Percentiles rank a stretch among this genome's conserved stretches.
phyloP scores from a whole-genome alignment of 1,140 invertebrate species.

The Cephus cinctus region DNA sequence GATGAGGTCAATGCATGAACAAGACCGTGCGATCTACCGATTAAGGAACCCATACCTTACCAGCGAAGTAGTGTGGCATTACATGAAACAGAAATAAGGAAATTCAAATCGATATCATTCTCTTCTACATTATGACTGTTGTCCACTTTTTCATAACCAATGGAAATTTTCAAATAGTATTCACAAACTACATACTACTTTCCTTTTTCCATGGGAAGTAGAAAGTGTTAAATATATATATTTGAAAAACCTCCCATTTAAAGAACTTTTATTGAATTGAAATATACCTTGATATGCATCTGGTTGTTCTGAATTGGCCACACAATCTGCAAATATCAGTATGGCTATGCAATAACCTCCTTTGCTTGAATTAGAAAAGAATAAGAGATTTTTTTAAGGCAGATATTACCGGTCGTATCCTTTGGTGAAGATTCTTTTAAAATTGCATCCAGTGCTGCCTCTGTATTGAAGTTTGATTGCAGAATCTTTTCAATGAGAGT shows the following conservation, averaged over 20 bases:
- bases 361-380: too few species aligned
- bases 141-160: too few species aligned
- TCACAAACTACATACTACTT: too few species aligned
- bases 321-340: too few species aligned
- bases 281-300: constrained; percentile 38
- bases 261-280: constrained; percentile 8
- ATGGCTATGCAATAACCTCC: too few species aligned
- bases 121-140: too few species aligned
- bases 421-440: constrained; percentile 54
- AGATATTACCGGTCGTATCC: constrained; percentile 23
- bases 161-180: too few species aligned
- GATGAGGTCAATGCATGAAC: too few species aligned
- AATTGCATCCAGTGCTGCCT: constrained; percentile 71
- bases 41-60: constrained; percentile 59
- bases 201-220: too few species aligned
- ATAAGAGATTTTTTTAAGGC: background rate
- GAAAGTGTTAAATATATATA: background rate
- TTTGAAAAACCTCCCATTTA: constrained; percentile 3
- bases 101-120: constrained; percentile 1
- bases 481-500: constrained; percentile 67
- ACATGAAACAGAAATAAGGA: constrained; percentile 55
- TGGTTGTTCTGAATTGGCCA: constrained; percentile 15
- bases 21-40: too few species aligned
- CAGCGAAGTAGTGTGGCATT: constrained; percentile 37
- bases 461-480: constrained; percentile 69